Evolutionary conservation across 2,888 invertebrate genomes (phyloP).

Genomic region (Osmoderma eremita): DNA sequence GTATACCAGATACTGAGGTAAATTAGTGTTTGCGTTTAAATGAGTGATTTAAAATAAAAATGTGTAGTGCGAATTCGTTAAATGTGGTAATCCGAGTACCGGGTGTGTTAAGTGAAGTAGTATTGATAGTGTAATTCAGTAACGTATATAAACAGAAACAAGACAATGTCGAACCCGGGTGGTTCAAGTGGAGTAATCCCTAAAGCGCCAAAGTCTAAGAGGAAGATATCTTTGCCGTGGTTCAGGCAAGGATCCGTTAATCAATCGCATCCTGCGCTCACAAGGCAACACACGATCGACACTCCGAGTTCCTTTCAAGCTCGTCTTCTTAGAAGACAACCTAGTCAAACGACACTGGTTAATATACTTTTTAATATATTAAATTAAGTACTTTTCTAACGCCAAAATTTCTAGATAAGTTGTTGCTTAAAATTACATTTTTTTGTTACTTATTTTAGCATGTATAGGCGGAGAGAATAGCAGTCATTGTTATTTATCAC

Average conservation of each 20-base stretch:
- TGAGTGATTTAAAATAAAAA: background rate
- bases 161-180: constrained; percentile 49
- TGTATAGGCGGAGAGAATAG: too few relatives aligned
- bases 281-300: constrained; percentile 90
- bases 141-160: constrained; percentile 14
- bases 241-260: constrained; percentile 84
- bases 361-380: constrained; percentile 38
- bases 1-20: constrained; percentile 4
- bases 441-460: too few relatives aligned
- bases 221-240: constrained; percentile 92
- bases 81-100: constrained; percentile 9
- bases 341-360: constrained; percentile 68
- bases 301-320: constrained; percentile 88
- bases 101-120: constrained; percentile 18
- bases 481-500: too few relatives aligned
- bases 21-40: constrained; percentile 17
- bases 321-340: constrained; percentile 74
- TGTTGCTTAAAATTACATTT: too few relatives aligned
- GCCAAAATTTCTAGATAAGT: too few relatives aligned
- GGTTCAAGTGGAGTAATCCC: constrained; percentile 56
- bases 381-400: too few relatives aligned
- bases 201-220: constrained; percentile 76
- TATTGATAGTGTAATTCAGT: constrained; percentile 17
- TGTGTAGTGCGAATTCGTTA: background rate
- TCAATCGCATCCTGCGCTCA: constrained; percentile 77